Percentiles rank a stretch among this genome's conserved stretches.
Conservation (phyloP, 2,888 invertebrate species). For the Carterocephalus palaemon region DNA sequence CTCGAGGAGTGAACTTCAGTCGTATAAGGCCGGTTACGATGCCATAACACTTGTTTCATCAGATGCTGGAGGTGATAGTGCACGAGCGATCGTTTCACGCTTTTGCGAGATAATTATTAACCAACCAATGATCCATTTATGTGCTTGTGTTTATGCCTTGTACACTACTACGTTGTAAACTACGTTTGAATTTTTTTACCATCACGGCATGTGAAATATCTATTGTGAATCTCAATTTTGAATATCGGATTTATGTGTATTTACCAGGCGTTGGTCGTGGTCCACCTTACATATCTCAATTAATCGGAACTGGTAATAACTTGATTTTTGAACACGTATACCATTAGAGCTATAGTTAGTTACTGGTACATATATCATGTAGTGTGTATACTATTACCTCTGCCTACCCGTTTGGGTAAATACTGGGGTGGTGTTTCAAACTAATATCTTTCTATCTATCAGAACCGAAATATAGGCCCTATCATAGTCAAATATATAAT, state of each 20-base stretch:
- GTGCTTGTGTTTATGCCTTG: constrained; percentile 27
- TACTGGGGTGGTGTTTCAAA: too few relatives aligned
- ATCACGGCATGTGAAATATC: constrained; percentile 1
- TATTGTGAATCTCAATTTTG: constrained; percentile 11
- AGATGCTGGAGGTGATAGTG: constrained; percentile 60
- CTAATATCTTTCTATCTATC: too few relatives aligned
- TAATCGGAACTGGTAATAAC: too few relatives aligned
- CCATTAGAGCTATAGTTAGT: too few relatives aligned
- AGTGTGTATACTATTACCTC: too few relatives aligned
- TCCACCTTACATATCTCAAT: too few relatives aligned
- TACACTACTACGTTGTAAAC: constrained; percentile 14
- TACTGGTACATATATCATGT: too few relatives aligned
- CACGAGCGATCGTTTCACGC: constrained; percentile 44
- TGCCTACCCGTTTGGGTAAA: too few relatives aligned
- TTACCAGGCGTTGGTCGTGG: too few relatives aligned
- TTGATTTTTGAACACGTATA: too few relatives aligned
- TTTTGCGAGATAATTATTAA: constrained; percentile 55
- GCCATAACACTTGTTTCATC: constrained; percentile 71
- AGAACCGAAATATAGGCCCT: too few relatives aligned
- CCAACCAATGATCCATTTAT: constrained; percentile 48
- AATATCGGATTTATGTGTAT: background rate
- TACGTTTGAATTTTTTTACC: constrained; percentile 8
- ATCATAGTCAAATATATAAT: too few relatives aligned
- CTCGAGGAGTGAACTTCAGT: constrained; percentile 53
- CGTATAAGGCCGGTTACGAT: constrained; percentile 63